These are phyloP conservation scores for Phalangium opilio DNA, from an alignment of 2,888 invertebrate species.

Conservation along the genomic window DNA sequence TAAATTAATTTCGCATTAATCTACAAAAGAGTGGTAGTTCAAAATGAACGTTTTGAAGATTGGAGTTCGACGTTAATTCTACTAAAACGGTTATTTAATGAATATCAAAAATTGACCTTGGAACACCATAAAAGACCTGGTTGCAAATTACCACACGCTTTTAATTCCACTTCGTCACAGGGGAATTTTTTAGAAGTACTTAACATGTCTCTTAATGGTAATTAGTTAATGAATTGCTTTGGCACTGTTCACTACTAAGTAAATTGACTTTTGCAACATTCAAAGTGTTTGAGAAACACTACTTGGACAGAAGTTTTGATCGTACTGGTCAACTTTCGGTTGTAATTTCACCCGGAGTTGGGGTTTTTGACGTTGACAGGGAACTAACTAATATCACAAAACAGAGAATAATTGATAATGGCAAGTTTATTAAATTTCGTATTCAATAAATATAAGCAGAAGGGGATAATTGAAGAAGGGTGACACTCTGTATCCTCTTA, in stretches of 20 bases:
- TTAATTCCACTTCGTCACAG: conserved; percentile 47
- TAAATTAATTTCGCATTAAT: not conserved
- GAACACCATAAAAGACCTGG: conserved; percentile 62
- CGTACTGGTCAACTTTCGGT: conserved; percentile 94
- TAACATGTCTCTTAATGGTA: conserved; percentile 93
- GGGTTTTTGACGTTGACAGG: conserved; percentile 95
- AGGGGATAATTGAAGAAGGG: not conserved
- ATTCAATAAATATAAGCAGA: too few relatives aligned
- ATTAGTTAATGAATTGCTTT: conserved; percentile 16
- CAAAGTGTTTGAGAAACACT: conserved; percentile 91
- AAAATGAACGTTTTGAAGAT: conserved; percentile 96
- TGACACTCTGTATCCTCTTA: not conserved
- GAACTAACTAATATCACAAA: conserved; percentile 95
- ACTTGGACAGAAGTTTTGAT: conserved; percentile 91
- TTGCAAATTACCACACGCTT: conserved; percentile 58
- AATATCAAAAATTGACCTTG: conserved; percentile 72
- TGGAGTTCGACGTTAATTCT: conserved; percentile 84
- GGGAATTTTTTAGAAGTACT: conserved; percentile 98
- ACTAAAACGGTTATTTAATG: conserved; percentile 68
- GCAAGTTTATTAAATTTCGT: conserved; percentile 30
- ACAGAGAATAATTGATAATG: conserved; percentile 95
- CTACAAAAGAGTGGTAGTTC: conserved; percentile 65
- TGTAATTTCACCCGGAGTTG: conserved; percentile 94
- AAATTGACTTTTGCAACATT: conserved; percentile 5
- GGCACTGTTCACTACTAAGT: too few relatives aligned